Percentiles rank a stretch among this genome's conserved stretches.
phyloP scores from a whole-genome alignment of 2,888 invertebrate species.

The Orthosia incerta region DNA sequence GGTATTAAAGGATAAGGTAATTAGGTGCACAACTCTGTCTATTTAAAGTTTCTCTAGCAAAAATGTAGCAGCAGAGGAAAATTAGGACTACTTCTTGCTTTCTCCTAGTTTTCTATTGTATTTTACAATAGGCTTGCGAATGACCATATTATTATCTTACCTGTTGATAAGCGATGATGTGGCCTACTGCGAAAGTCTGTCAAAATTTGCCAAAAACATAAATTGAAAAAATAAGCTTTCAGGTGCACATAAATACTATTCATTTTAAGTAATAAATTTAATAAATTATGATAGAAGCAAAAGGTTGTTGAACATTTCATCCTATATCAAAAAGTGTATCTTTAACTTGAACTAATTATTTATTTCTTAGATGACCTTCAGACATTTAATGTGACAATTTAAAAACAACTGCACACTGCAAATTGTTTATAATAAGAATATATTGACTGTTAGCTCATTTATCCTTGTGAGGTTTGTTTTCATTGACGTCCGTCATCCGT shows the following conservation, averaged over 20 bases:
- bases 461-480: slow-evolving; percentile 64
- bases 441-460: slow-evolving; percentile 67
- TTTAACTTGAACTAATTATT: slow-evolving; percentile 22
- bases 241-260: too few species aligned
- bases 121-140: too few species aligned
- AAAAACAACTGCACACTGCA: slow-evolving; percentile 70
- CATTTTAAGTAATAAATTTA: too few species aligned
- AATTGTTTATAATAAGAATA: slow-evolving; percentile 73
- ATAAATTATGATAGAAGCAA: not conserved
- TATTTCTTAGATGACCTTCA: slow-evolving; percentile 56
- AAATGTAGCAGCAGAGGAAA: too few species aligned
- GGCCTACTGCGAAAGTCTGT: too few species aligned
- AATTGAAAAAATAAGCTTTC: too few species aligned
- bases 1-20: not conserved
- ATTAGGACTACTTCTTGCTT: too few species aligned
- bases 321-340: not conserved
- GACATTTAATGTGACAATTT: slow-evolving; percentile 68
- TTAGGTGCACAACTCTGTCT: not conserved
- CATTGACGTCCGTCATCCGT: slow-evolving; percentile 57
- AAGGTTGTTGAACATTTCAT: not conserved
- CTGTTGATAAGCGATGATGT: too few species aligned
- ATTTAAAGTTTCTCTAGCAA: too few species aligned
- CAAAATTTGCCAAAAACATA: too few species aligned
- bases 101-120: too few species aligned
- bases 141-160: too few species aligned